Conservation (phyloP, 1,140 invertebrate genomes). For the Battus philenor region DNA sequence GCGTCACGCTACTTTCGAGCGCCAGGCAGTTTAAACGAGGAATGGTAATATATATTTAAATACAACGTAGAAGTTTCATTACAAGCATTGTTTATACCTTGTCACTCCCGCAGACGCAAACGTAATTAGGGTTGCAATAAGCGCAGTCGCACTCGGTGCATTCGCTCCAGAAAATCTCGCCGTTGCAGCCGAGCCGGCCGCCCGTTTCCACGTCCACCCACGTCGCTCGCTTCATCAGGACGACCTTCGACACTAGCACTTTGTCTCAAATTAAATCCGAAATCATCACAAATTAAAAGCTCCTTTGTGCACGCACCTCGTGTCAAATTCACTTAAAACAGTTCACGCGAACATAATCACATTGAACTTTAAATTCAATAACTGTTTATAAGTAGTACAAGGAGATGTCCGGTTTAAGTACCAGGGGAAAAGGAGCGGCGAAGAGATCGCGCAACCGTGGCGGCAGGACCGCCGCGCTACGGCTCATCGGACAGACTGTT, state of each 20-base stretch:
- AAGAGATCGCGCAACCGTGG: slow-evolving; percentile 37
- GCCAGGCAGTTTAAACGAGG: neutral
- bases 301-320: no score
- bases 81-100: slow-evolving; percentile 49
- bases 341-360: slow-evolving; percentile 15
- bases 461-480: slow-evolving; percentile 69
- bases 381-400: slow-evolving; percentile 10
- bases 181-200: slow-evolving; percentile 74
- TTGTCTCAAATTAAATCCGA: slow-evolving; percentile 33
- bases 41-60: slow-evolving; percentile 2
- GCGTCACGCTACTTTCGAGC: slow-evolving; percentile 8
- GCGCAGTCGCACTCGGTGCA: slow-evolving; percentile 72
- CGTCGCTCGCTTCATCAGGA: slow-evolving; percentile 73
- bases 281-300: slow-evolving; percentile 36
- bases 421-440: slow-evolving; percentile 33
- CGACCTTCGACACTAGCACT: slow-evolving; percentile 33
- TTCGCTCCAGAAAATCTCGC: slow-evolving; percentile 75
- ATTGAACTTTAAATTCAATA: slow-evolving; percentile 13
- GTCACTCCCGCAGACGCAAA: slow-evolving; percentile 73
- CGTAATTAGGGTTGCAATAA: slow-evolving; percentile 75
- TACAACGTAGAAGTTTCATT: neutral
- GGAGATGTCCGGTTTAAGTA: slow-evolving; percentile 24
- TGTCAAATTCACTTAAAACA: neutral
- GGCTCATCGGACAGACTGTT: slow-evolving; percentile 67
- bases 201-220: slow-evolving; percentile 74